Evolutionary conservation across 2,888 invertebrate species (phyloP).

Genomic region (Folsomia candida): DNA sequence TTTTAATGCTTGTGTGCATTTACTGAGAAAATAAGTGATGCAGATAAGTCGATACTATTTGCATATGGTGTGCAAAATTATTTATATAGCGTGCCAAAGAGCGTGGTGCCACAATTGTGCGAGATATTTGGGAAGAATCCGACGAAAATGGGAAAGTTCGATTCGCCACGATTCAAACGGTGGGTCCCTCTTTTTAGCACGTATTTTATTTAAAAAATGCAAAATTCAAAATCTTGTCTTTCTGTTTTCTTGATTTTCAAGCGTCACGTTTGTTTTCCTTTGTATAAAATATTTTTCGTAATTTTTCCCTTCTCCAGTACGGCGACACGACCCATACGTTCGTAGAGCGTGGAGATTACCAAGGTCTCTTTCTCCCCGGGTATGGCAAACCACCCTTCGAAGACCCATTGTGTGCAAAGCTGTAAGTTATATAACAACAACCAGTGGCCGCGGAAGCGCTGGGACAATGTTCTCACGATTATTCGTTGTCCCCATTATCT

Average conservation of each 20-base stretch:
- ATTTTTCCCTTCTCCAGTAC: constrained; percentile 62
- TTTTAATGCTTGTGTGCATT: too few relatives aligned
- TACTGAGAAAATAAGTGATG: too few relatives aligned
- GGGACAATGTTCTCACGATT: too few relatives aligned
- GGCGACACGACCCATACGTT: constrained; percentile 96
- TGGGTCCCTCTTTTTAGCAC: constrained; percentile 56
- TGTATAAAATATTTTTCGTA: too few relatives aligned
- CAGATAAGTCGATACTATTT: background rate
- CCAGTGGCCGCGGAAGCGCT: too few relatives aligned
- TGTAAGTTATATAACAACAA: too few relatives aligned
- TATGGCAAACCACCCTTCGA: constrained; percentile 60
- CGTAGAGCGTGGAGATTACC: constrained; percentile 79
- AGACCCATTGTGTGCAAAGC: constrained; percentile 62
- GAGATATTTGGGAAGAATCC: constrained; percentile 82
- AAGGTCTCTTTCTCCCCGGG: constrained; percentile 84
- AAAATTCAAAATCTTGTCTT: too few relatives aligned
- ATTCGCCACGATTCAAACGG: constrained; percentile 86
- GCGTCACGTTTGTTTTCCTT: too few relatives aligned
- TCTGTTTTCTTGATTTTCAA: too few relatives aligned
- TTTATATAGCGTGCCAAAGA: constrained; percentile 68
- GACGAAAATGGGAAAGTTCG: constrained; percentile 81
- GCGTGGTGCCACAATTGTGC: constrained; percentile 80
- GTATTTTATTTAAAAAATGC: too few relatives aligned
- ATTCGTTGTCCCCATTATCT: too few relatives aligned
- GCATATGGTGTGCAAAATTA: background rate